Evolutionary conservation across 2,113 vertebrate species (phyloP), one percentile per base, ranked within the genome.

Genomic region (Scolopax mira): DNA sequence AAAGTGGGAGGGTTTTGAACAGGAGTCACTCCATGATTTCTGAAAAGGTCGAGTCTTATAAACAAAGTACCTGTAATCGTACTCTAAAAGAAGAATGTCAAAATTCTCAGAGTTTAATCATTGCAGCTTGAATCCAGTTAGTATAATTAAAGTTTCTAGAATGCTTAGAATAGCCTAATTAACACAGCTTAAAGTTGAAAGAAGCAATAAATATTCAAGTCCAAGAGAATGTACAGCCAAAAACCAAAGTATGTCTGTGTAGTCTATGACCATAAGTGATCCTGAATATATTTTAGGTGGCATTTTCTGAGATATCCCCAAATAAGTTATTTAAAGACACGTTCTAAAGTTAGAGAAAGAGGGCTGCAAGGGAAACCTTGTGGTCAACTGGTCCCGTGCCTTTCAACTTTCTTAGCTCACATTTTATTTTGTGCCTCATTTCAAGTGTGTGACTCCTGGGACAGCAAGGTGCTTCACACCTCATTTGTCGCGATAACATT

Each of bases 341-440:
- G 1, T 1, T 55, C 35, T 57, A 61, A 89, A 48, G n/a, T 41
- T 65, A 65, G 83, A 81, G 44, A 67, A 92, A 84, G 30, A 67
- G 33, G 10, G 22, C 33, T 67, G 81, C 44, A 42, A 84, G 93
- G 72, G 18, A 30, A 96, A 24, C 14, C 12, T 84, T 71, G 27
- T 3, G 3, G 1, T 84, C 48, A n/a, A 28, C 39, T 89, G 35
- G 39, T 86, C 64, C 60, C 69, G 31, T 21, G 52, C 7, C 44
- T 89, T 93, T 67, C 69, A 92, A 84, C 35, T 48, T 92, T 67
- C 78, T 92, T 66, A 89, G 46, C 28, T 86, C 42, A 62, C 77
- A 10, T 91, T 95, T 95, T 90, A 86, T 89, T 90, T 89, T 84
- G 73, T 92, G 84, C 41, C 52, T 89, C 77, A 81, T 90, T 96